phyloP scores from a whole-genome alignment of 64 coral and sea anemone species.

The Trachythela sp. region DNA sequence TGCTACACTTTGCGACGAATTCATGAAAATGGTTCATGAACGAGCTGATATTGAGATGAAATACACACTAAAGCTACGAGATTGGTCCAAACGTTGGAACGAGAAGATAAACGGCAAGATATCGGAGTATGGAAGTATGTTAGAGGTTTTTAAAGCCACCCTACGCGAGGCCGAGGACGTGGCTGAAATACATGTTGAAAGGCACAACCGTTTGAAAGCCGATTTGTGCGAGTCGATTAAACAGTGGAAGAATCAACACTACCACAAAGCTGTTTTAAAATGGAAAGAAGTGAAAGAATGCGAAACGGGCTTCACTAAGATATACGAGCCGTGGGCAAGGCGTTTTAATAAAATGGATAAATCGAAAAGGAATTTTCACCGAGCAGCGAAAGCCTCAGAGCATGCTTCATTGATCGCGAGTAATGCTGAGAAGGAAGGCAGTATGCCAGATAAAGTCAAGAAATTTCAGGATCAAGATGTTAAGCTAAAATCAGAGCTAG shows the following conservation, averaged over 20 bases:
- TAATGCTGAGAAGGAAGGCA: constrained; percentile 9
- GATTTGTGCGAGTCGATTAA: constrained; percentile 15
- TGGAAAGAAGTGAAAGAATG: constrained; percentile 17
- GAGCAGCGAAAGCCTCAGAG: constrained; percentile 12
- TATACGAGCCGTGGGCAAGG: constrained; percentile 11
- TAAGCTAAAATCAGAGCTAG: neutral
- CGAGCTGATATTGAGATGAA: constrained; percentile 17
- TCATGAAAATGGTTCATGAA: neutral
- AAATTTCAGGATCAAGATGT: neutral
- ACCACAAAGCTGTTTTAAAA: constrained; percentile 9
- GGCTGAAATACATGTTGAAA: constrained; percentile 6
- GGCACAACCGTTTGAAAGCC: constrained; percentile 18
- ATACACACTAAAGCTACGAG: constrained; percentile 6
- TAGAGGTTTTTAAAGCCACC: neutral
- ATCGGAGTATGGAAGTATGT: constrained; percentile 5
- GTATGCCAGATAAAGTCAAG: constrained; percentile 8
- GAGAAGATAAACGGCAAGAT: constrained; percentile 12
- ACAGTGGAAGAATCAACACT: constrained; percentile 11
- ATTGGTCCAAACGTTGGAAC: constrained; percentile 25
- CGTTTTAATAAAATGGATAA: neutral
- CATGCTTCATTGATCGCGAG: constrained; percentile 11
- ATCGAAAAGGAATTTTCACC: constrained; percentile 15
- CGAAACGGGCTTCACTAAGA: neutral
- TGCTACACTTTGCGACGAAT: neutral
- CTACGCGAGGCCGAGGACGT: neutral